These are phyloP conservation scores for Thereva nobilitata DNA, from an alignment of 2,888 invertebrate species.

Conservation along the genomic window DNA sequence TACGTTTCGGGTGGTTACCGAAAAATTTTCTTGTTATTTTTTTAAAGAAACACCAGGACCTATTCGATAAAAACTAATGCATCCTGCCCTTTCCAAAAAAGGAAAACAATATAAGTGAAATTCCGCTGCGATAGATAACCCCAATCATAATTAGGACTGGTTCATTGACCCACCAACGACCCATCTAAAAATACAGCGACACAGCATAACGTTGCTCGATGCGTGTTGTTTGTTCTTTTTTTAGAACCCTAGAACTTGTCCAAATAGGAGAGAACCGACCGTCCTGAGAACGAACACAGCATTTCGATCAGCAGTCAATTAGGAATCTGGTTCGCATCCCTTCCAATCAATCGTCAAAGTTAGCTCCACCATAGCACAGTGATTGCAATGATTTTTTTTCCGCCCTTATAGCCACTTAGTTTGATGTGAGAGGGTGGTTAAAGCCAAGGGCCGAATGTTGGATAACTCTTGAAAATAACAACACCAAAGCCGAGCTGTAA, in stretches of 20 bases:
- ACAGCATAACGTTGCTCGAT: constrained; percentile 5
- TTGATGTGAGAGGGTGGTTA: constrained; percentile 4
- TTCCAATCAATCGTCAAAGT: constrained; percentile 13
- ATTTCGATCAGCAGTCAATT: constrained; percentile 32
- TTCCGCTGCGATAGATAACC: no score
- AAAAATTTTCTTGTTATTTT: no score
- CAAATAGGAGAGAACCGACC: constrained; percentile 9
- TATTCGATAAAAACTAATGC: no score
- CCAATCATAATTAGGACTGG: neutral
- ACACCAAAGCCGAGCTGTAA: neutral
- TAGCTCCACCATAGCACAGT: constrained; percentile 9
- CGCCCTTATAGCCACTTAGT: constrained; percentile 15
- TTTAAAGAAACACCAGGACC: no score
- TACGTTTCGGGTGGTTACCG: no score
- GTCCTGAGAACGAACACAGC: constrained; percentile 18
- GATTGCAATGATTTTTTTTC: constrained; percentile 19
- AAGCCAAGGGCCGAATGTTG: neutral
- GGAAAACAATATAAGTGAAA: no score
- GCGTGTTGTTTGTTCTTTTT: constrained; percentile 4
- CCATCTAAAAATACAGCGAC: constrained; percentile 1
- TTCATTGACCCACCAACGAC: constrained; percentile 13
- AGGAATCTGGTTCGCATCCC: constrained; percentile 6
- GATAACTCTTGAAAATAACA: constrained; percentile 5
- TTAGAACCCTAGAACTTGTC: constrained; percentile 15
- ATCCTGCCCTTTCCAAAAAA: no score